These are phyloP conservation scores for Papilio demoleus DNA, from an alignment of 2,888 invertebrate genomes.

Conservation along the genomic window DNA sequence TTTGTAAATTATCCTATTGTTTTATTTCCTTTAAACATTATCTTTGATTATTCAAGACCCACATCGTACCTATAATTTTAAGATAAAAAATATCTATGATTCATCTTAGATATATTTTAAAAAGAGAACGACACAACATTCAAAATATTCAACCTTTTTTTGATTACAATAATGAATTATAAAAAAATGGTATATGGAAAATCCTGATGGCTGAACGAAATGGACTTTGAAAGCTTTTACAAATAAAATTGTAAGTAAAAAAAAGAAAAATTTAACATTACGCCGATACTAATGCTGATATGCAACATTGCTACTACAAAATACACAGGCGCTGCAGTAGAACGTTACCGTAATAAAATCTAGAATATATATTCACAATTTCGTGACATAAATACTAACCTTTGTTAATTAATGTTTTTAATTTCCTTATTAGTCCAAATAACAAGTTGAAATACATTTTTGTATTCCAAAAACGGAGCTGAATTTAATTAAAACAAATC, in stretches of 20 bases:
- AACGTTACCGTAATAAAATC: background rate
- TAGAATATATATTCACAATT: background rate
- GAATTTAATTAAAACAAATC: slow-evolving; percentile 32
- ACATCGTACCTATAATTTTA: no score
- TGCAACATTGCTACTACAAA: background rate
- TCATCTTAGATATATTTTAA: background rate
- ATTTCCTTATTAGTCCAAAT: no score
- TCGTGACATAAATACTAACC: background rate
- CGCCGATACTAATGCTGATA: background rate
- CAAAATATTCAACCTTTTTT: background rate
- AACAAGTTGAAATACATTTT: no score
- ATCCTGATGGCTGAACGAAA: no score
- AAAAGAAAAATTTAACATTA: no score
- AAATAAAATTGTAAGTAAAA: no score
- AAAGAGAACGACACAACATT: no score
- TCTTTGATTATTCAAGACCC: background rate
- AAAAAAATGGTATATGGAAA: no score
- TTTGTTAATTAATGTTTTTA: no score
- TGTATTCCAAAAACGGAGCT: background rate
- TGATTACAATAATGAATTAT: no score
- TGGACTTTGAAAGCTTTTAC: background rate
- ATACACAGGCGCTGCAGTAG: background rate
- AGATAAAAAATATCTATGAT: background rate
- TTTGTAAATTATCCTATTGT: slow-evolving; percentile 56
- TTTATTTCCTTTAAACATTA: slow-evolving; percentile 37